Conservation (phyloP, 2,797 vertebrate genomes). For the Tenualosa ilisha region DNA sequence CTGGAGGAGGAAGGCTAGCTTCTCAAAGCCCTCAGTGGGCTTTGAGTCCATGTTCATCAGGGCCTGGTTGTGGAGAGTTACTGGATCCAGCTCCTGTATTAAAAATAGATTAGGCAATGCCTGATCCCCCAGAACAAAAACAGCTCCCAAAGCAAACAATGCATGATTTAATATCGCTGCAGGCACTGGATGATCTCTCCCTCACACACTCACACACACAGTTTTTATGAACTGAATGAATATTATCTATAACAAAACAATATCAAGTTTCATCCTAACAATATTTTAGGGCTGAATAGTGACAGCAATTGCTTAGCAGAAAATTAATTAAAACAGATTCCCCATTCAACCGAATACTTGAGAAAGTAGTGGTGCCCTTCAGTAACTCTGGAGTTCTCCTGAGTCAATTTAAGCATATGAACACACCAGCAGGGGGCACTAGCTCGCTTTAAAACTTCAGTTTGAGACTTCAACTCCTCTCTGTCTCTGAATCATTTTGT, state of each 20-base stretch:
- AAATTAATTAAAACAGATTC: neutral
- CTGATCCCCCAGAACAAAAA: neutral
- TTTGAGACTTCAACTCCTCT: neutral
- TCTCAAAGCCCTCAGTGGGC: slow-evolving; percentile 92
- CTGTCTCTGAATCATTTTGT: neutral
- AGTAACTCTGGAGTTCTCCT: neutral
- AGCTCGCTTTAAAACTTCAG: slow-evolving; percentile 13
- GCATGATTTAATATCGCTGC: neutral
- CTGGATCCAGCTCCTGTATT: slow-evolving; percentile 85
- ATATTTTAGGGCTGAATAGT: neutral
- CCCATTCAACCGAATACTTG: neutral
- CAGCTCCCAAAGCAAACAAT: neutral
- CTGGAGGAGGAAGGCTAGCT: slow-evolving; percentile 91
- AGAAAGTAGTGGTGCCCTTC: neutral
- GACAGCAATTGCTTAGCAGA: neutral
- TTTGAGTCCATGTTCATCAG: slow-evolving; percentile 92
- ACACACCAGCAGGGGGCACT: slow-evolving; percentile 36
- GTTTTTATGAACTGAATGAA: too few relatives aligned
- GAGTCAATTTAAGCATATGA: neutral
- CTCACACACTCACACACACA: slow-evolving; percentile 17
- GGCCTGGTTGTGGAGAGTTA: slow-evolving; percentile 95
- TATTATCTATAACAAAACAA: too few relatives aligned
- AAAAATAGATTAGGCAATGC: neutral
- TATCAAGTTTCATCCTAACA: neutral
- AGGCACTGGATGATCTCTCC: neutral